Conservation (phyloP, 2,888 invertebrate species). For the Acronicta alni region DNA sequence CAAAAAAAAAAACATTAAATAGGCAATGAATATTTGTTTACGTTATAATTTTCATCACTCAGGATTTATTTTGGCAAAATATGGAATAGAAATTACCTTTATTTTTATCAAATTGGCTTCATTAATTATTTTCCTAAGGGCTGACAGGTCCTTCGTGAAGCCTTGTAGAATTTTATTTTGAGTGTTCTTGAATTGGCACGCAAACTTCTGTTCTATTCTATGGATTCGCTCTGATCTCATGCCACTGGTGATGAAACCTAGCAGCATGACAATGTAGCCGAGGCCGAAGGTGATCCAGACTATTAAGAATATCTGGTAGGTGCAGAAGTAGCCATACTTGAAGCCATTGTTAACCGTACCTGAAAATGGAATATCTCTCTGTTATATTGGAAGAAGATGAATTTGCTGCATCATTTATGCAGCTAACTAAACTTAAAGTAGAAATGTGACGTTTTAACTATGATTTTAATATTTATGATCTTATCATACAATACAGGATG, state of each 20-base stretch:
- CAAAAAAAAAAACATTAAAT: too few species aligned
- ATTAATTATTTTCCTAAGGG: constrained; percentile 93
- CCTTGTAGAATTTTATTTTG: constrained; percentile 94
- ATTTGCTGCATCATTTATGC: too few species aligned
- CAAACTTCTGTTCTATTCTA: constrained; percentile 93
- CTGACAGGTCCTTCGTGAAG: constrained; percentile 93
- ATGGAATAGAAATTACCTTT: constrained; percentile 90
- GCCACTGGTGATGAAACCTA: constrained; percentile 94
- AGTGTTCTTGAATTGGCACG: constrained; percentile 93
- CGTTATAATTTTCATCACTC: too few species aligned
- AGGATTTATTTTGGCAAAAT: too few species aligned
- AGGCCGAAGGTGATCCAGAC: constrained; percentile 97
- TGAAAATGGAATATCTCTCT: constrained; percentile 59
- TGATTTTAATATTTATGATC: too few species aligned
- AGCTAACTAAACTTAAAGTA: too few species aligned
- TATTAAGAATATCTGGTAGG: constrained; percentile 95
- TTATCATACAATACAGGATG: too few species aligned
- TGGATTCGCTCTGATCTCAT: constrained; percentile 93
- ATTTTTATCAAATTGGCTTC: constrained; percentile 95
- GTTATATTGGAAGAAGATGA: too few species aligned
- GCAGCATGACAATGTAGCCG: constrained; percentile 96
- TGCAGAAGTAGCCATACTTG: constrained; percentile 90
- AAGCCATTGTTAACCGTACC: constrained; percentile 86
- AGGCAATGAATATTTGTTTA: too few species aligned
- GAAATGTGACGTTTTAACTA: too few species aligned